Evolutionary conservation across 2,888 invertebrate species (phyloP), one percentile per base, ranked within the genome.

Genomic region (Eudemis profundana): DNA sequence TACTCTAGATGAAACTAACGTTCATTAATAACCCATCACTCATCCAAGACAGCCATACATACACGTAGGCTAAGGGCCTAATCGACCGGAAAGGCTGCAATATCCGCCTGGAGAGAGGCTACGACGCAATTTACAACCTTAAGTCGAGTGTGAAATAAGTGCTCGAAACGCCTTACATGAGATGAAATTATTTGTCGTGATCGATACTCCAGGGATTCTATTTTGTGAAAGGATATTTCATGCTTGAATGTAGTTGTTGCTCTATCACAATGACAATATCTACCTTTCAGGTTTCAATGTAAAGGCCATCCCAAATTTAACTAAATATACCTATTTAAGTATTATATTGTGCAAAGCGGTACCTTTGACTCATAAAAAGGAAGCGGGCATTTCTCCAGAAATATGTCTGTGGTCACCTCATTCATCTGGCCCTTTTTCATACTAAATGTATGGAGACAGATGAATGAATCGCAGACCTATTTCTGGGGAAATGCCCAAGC

Each of bases 71-170:
- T 57, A 38, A 44, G 63, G 54, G 59, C 53, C 71, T 76, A 76
- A 78, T 76, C 70, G 70, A 72, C 66, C 68, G 76, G 76, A 77
- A 76, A 65, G 66, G 61, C 68, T 64, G 77, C 72, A 74, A 78
- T 78, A 74, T 78, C 78, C 78, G 78, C 44, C 46, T 46, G 59
- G 61, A 60, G 65, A 56, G 69, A 61, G 51, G 60, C 38, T 3
- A 21, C 51, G 59, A 53, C 65, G 51, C 65, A 65, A 65, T 65
- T 65, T 65, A 65, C 65, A 46, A 46, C 65, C 60, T 65, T 60
- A 65, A 65, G 38, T 65, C 29, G 60, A 53, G 65, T 60, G 65
- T 65, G 53, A 65, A 65, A 65, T 65, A 65, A 65, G 60, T 60
- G 59, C 57, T 57, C 27, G 19, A 59, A 64, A 59, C 51, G 44